These are phyloP conservation scores for Pyrgus malvae DNA, from an alignment of 2,888 invertebrate genomes.

Conservation along the genomic window DNA sequence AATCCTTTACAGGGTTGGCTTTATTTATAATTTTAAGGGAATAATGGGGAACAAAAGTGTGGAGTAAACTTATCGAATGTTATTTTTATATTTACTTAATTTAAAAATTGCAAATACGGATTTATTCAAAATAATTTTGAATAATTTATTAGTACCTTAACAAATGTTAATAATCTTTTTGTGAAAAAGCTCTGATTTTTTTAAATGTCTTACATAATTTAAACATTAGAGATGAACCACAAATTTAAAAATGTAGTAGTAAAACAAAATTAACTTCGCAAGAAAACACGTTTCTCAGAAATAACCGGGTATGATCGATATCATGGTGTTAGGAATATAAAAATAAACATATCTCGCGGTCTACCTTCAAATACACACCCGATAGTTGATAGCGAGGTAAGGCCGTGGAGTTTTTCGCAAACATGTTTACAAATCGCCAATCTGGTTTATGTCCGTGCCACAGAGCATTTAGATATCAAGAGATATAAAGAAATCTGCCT, in stretches of 20 bases:
- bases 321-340: not conserved
- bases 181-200: too few relatives aligned
- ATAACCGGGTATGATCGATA: not conserved
- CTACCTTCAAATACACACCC: not conserved
- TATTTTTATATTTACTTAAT: too few relatives aligned
- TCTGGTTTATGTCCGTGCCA: constrained; percentile 31
- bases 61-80: too few relatives aligned
- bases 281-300: not conserved
- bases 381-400: constrained; percentile 13
- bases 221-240: too few relatives aligned
- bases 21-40: too few relatives aligned
- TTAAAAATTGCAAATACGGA: too few relatives aligned
- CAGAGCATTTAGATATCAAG: constrained; percentile 5
- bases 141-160: too few relatives aligned
- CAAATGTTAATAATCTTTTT: too few relatives aligned
- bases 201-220: too few relatives aligned
- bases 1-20: too few relatives aligned
- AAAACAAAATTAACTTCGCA: not conserved
- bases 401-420: constrained; percentile 21
- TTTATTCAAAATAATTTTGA: too few relatives aligned
- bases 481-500: constrained; percentile 31
- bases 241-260: not conserved
- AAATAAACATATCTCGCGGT: not conserved
- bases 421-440: constrained; percentile 30
- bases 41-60: too few relatives aligned